Evolutionary conservation across 2,888 invertebrate genomes (phyloP).

Genomic region (Rhabditoides inermis): DNA sequence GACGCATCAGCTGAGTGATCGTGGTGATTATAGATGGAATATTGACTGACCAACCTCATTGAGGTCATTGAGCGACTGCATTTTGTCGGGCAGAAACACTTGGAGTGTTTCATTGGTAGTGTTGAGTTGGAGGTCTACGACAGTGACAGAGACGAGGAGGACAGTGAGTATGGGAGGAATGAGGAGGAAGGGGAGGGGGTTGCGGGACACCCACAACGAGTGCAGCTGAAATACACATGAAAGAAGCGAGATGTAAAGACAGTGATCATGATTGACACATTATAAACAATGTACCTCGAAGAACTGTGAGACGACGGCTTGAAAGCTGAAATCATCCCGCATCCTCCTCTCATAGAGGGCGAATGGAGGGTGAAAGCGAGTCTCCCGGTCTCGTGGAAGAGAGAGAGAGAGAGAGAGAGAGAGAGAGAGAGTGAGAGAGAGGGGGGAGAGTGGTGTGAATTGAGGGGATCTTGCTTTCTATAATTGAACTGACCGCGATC

Average conservation of each 20-base stretch:
- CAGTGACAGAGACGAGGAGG: constrained; percentile 18
- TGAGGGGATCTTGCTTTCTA: no score
- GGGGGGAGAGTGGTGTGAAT: no score
- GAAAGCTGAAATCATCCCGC: constrained; percentile 35
- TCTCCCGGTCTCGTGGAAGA: constrained; percentile 11
- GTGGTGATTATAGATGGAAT: neutral
- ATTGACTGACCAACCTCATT: constrained; percentile 20
- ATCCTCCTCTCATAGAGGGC: no score
- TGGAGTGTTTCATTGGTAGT: constrained; percentile 31
- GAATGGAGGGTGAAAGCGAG: no score
- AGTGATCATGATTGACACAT: neutral
- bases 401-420: neutral
- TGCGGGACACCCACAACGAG: constrained; percentile 39
- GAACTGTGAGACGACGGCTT: constrained; percentile 43
- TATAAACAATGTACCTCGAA: constrained; percentile 32
- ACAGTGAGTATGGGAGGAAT: constrained; percentile 36
- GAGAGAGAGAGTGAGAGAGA: no score
- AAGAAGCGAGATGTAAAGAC: no score
- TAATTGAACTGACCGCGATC: no score
- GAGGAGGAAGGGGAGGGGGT: constrained; percentile 46
- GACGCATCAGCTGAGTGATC: constrained; percentile 20
- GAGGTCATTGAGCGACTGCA: constrained; percentile 37
- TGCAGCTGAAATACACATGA: constrained; percentile 44
- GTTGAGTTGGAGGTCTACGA: constrained; percentile 24
- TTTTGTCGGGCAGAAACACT: constrained; percentile 50